Percentiles rank a stretch among this genome's conserved stretches.
Evolutionary conservation across 2,888 invertebrate species (phyloP).

Genomic region (Chouioia cunea): DNA sequence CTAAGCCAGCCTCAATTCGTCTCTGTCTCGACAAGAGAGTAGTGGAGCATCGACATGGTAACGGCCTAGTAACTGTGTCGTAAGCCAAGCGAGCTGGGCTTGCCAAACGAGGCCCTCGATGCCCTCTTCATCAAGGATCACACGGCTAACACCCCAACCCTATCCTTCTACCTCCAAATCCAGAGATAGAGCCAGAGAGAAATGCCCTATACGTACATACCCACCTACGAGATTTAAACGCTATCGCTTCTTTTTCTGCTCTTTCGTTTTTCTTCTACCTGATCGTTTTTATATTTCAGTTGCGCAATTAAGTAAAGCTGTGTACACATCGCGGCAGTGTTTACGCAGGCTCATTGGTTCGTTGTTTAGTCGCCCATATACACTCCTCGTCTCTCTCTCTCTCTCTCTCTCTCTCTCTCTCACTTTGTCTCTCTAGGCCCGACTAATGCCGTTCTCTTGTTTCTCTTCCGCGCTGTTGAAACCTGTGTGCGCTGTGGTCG

Average conservation of each 20-base stretch:
- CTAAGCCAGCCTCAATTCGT: conserved; percentile 5
- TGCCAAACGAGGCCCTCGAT: conserved; percentile 52
- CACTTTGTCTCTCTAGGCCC: conserved; percentile 14
- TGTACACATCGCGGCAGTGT: too few relatives aligned
- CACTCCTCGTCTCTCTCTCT: background rate
- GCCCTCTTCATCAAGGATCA: conserved; percentile 64
- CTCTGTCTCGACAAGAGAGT: conserved; percentile 7
- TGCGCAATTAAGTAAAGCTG: too few relatives aligned
- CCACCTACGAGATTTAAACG: too few relatives aligned
- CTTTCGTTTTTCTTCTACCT: too few relatives aligned
- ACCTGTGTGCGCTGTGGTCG: conserved; percentile 62
- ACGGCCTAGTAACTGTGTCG: conserved; percentile 63
- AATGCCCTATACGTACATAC: too few relatives aligned
- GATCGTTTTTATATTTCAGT: too few relatives aligned
- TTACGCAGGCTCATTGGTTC: background rate
- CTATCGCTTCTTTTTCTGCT: too few relatives aligned
- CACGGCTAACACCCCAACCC: conserved; percentile 53
- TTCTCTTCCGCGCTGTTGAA: conserved; percentile 65
- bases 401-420: conserved; percentile 4
- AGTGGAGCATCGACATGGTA: conserved; percentile 52
- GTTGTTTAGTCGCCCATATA: conserved; percentile 16
- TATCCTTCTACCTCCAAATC: background rate
- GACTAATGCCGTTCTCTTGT: conserved; percentile 66
- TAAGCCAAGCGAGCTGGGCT: conserved; percentile 61
- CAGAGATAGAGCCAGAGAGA: too few relatives aligned